Base-by-base conservation (phyloP, 2,113 vertebrate species). In the Corythornis vintsioides region DNA sequence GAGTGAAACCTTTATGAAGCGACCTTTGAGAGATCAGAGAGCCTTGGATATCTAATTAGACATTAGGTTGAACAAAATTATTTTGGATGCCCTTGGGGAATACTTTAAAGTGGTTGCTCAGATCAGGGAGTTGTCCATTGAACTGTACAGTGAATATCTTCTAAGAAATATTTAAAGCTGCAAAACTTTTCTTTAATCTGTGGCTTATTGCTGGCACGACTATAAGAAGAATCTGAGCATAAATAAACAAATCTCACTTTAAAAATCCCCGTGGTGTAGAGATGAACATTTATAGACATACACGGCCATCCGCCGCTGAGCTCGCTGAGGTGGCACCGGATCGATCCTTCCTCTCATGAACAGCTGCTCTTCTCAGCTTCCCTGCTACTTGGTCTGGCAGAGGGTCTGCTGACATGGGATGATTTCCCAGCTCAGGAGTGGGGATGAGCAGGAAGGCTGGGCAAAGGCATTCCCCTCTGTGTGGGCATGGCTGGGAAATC, bases 21-120 rank as follows among this genome's bases (percentile, higher is more conserved):
- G 3, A 77, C 74, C 90, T 86, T 79, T 85, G 73, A 80, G 83
- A 91, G 91, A 94, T 95, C 92, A 94, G 92, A 93, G 87, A 89
- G 86, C 55, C 67, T 78, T 75, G 87, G 87, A 79, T 96, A 89
- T 94, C 90, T 93, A 76, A 84, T 94, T 83, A 94, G 79, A 55
- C 81, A 93, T 88, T 25, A 25, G 70, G 86, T 89, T 90, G 89
- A 93, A 59, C 71, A 89, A 74, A 95, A 92, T 94, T 95, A 61
- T 95, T 95, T 92, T 94, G 71, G 82, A 79, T 94, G 88, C 84
- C 95, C 53, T 74, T 43, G 55, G 92, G 96, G 79, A 55, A 69
- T 77, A 63, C 96, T 96, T 97, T 94, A 80, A 96, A 96, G 96
- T 97, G 93, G 87, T 95, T 92, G 66, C 55, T 95, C 77, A 95